A percentile compares a stretch with the other conserved stretches of the same genome.
Conservation (phyloP, 2,797 vertebrate genomes). For the Amniataba percoides region DNA sequence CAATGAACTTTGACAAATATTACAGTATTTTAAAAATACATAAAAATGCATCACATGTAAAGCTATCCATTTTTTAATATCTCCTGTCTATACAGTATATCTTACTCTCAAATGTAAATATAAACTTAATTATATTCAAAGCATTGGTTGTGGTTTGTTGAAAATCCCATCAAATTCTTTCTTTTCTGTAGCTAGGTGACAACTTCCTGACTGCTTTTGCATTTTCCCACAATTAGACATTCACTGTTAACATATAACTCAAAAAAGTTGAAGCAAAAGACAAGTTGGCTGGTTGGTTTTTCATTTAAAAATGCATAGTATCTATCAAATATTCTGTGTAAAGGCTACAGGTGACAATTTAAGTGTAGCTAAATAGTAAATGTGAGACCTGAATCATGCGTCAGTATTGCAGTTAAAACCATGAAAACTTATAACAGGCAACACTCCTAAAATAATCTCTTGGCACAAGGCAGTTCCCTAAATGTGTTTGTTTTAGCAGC, state of each 20-base stretch:
- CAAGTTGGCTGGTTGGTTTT: neutral
- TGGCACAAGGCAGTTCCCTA: neutral
- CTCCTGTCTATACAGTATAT: constrained; percentile 1
- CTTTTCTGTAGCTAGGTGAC: neutral
- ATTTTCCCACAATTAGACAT: neutral
- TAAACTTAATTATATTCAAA: constrained; percentile 9
- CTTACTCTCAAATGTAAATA: neutral
- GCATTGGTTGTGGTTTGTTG: neutral
- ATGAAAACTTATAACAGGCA: constrained; percentile 19
- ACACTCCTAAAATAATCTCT: neutral
- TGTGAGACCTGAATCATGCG: constrained; percentile 8
- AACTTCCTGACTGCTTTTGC: neutral
- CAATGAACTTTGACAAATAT: neutral
- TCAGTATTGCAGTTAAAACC: neutral
- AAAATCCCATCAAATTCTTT: neutral
- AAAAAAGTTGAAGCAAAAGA: neutral
- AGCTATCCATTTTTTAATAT: constrained; percentile 10
- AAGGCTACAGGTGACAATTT: neutral
- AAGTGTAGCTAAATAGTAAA: constrained; percentile 6
- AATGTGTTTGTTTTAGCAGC: constrained; percentile 82
- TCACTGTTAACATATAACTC: neutral
- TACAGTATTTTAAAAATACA: neutral
- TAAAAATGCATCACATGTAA: constrained; percentile 21
- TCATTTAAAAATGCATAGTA: constrained; percentile 3
- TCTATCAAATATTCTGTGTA: neutral